Base-by-base conservation (phyloP, 2,888 invertebrate species). In the Odontocolon sp. region DNA sequence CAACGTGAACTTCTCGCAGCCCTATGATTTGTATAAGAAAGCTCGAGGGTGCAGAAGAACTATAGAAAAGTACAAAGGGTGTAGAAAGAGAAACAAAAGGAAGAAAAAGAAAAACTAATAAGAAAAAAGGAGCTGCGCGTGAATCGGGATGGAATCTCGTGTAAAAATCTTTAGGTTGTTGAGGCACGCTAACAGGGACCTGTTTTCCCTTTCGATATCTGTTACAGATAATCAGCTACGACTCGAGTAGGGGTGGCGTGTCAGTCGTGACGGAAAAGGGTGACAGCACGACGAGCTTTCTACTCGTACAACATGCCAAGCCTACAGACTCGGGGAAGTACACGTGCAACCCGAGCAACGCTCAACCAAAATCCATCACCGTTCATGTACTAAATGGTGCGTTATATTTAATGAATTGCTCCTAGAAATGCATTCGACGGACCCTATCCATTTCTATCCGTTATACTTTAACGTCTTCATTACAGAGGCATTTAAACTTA, bases 351-450 rank as follows among this genome's bases (percentile, higher is more conserved):
- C 97, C 98, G 87, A 97, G 97, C 92, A 97, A 97, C 92, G 96
- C 97, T 83, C 96, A 96, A 91, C 93, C 96, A 74, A 97, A 96
- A 91, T 96, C 96, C 91, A 96, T 97, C 85, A 95, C 95, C 81
- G 97, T 98, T 80, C 97, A 98, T 91, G 97, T 98, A 87, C 94
- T 98, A 86, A 97, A 97, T 93, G 97, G 97, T 97, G 93, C 94
- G 94, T 85, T 74, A 50, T 26, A 56, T 61, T 38, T 9, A 11
- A 18, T 50, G 14, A 54, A 59, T n/a, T n/a, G n/a, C n/a, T n/a
- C n/a, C n/a, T 9, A 31, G n/a, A n/a, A n/a, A n/a, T n/a, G n/a
- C n/a, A n/a, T n/a, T n/a, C n/a, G n/a, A n/a, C n/a, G n/a, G n/a
- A n/a, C n/a, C n/a, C n/a, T n/a, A n/a, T n/a, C n/a, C n/a, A n/a